Conservation (phyloP, 2,113 vertebrate species). For the Pseudopipra pipra region DNA sequence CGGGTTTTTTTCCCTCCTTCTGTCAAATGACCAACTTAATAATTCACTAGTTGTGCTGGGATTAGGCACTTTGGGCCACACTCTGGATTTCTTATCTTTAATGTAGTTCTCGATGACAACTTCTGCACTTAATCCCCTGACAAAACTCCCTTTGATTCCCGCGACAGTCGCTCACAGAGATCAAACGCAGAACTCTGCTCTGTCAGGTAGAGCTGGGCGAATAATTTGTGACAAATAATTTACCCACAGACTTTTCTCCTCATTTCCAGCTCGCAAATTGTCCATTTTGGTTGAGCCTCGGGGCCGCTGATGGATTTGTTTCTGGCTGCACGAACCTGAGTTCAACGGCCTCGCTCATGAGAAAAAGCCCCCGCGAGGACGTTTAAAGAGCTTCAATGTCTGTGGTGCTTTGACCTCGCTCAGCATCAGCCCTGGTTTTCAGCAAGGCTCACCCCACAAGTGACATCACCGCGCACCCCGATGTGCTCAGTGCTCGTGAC, state of each 20-base stretch:
- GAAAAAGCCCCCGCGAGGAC: background rate
- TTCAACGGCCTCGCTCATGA: background rate
- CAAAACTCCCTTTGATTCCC: constrained; percentile 69
- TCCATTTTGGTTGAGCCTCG: background rate
- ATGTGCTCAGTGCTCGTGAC: background rate
- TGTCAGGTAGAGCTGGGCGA: constrained; percentile 61
- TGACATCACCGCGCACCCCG: background rate
- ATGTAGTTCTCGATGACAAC: constrained; percentile 61
- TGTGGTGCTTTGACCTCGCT: background rate
- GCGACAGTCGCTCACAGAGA: constrained; percentile 50
- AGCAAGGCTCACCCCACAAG: background rate
- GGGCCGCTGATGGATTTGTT: constrained; percentile 4
- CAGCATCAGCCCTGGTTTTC: background rate
- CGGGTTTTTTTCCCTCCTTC: background rate
- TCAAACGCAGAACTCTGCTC: constrained; percentile 57
- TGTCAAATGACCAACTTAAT: constrained; percentile 69
- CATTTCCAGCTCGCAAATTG: constrained; percentile 31
- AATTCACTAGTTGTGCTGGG: constrained; percentile 66
- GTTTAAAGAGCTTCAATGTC: background rate
- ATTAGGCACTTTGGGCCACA: constrained; percentile 68
- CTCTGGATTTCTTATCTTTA: constrained; percentile 70
- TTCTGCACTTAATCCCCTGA: constrained; percentile 70
- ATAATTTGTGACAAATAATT: constrained; percentile 68
- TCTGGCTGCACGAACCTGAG: background rate
- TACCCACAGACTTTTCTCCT: constrained; percentile 49